Conservation (phyloP, 1,140 invertebrate genomes). For the Chionoecetes opilio region DNA sequence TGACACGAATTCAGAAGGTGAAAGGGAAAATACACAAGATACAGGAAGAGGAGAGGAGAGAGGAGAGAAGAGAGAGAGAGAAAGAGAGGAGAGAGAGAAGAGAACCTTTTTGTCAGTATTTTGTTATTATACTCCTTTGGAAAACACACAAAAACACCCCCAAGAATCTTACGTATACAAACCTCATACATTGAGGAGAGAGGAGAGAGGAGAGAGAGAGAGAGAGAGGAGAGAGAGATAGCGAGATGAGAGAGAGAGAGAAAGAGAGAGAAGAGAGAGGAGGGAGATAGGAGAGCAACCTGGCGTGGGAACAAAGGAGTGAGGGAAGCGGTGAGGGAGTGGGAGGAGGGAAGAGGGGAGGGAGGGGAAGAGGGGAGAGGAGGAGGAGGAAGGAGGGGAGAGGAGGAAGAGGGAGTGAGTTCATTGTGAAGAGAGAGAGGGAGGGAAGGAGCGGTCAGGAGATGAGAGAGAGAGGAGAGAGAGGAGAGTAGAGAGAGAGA, state of each 20-base stretch:
- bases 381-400: background rate
- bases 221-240: background rate
- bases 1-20: background rate
- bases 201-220: conserved; percentile 31
- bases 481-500: background rate
- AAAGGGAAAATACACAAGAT: background rate
- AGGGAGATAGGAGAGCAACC: background rate
- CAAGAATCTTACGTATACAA: conserved; percentile 11
- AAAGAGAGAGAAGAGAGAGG: background rate
- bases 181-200: background rate
- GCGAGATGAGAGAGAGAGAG: conserved; percentile 37
- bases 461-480: background rate
- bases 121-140: background rate
- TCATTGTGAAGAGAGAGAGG: conserved; percentile 31
- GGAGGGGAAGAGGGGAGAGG: background rate
- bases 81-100: background rate
- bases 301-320: background rate
- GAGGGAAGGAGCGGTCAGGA: conserved; percentile 13
- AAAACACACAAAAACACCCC: background rate
- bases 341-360: background rate
- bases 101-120: too few relatives aligned
- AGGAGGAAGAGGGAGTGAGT: background rate
- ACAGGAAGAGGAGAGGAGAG: background rate
- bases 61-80: background rate
- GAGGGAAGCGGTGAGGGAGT: conserved; percentile 33